Conservation (phyloP, 2,888 invertebrate genomes). For the Isotomurus palustris region DNA sequence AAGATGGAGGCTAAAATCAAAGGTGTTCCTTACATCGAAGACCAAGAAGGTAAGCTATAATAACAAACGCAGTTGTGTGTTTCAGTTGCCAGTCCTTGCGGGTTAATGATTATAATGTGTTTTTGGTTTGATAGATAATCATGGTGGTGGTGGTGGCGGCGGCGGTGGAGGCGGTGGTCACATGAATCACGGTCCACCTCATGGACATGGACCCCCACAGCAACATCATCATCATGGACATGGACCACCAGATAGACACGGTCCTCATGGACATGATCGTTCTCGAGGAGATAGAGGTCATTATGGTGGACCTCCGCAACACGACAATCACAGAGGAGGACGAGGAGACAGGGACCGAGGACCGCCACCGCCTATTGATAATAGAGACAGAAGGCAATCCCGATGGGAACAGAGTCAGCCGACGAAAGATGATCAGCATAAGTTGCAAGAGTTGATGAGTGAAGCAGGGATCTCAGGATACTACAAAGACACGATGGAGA, state of each 20-base stretch:
- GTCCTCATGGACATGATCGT: slow-evolving; percentile 48
- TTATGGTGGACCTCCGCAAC: slow-evolving; percentile 50
- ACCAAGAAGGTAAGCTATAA: too few species aligned
- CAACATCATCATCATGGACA: slow-evolving; percentile 18
- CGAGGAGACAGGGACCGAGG: neutral
- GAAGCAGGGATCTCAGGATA: slow-evolving; percentile 44
- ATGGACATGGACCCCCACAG: slow-evolving; percentile 5
- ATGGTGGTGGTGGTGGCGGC: slow-evolving; percentile 18
- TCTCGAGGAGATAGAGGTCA: slow-evolving; percentile 11
- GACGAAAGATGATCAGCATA: slow-evolving; percentile 43
- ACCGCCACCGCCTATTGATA: neutral
- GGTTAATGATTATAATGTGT: slow-evolving; percentile 16
- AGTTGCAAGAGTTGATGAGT: slow-evolving; percentile 44
- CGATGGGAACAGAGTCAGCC: slow-evolving; percentile 42
- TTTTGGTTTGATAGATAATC: neutral
- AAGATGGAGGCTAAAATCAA: slow-evolving; percentile 34
- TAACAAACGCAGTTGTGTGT: too few species aligned
- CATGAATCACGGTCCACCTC: neutral
- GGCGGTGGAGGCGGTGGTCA: slow-evolving; percentile 7
- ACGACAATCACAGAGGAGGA: slow-evolving; percentile 44
- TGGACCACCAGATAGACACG: slow-evolving; percentile 5
- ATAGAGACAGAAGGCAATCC: slow-evolving; percentile 20
- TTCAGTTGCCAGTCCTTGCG: too few species aligned
- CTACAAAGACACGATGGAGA: slow-evolving; percentile 42
- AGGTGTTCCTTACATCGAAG: slow-evolving; percentile 31